Evolutionary conservation across 2,888 invertebrate genomes (phyloP).

Genomic region (Eugnorisma glareosa): DNA sequence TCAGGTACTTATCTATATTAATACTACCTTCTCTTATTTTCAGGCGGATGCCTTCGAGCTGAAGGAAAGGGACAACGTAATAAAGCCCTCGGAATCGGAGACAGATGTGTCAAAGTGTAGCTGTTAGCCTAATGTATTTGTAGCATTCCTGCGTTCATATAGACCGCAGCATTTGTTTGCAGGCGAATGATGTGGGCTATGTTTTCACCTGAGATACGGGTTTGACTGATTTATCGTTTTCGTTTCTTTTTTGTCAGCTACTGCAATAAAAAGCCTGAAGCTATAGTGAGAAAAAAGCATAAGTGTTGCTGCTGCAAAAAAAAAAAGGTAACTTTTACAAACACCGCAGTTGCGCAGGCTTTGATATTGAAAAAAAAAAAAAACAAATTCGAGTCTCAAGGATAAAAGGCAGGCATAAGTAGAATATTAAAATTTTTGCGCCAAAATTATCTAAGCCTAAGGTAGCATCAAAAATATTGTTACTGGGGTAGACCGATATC

Average conservation of each 20-base stretch:
- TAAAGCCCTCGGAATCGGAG: conserved; percentile 88
- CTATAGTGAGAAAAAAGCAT: not conserved
- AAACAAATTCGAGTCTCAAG: not conserved
- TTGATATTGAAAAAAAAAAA: not conserved
- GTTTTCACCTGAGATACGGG: conserved; percentile 60
- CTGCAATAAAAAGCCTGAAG: not conserved
- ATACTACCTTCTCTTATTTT: conserved; percentile 61
- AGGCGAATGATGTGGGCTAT: conserved; percentile 37
- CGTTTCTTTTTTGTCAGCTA: conserved; percentile 8
- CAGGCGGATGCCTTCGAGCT: conserved; percentile 89
- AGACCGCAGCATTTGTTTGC: conserved; percentile 56
- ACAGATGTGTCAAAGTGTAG: conserved; percentile 88
- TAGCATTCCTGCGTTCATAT: conserved; percentile 57
- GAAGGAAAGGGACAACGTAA: conserved; percentile 87
- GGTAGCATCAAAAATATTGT: not conserved
- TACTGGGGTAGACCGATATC: conserved; percentile 41
- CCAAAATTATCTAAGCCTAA: not conserved
- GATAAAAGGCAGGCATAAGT: not conserved
- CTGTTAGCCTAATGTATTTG: conserved; percentile 79
- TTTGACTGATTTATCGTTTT: conserved; percentile 24
- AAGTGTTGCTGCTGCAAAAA: conserved; percentile 14
- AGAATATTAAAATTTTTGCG: not conserved
- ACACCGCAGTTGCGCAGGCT: conserved; percentile 7
- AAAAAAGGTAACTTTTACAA: not conserved
- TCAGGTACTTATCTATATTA: not conserved